A percentile compares a stretch with the other conserved stretches of the same genome.
Evolutionary conservation across 1,140 invertebrate genomes (phyloP).

Genomic region (Micrasema longulum): DNA sequence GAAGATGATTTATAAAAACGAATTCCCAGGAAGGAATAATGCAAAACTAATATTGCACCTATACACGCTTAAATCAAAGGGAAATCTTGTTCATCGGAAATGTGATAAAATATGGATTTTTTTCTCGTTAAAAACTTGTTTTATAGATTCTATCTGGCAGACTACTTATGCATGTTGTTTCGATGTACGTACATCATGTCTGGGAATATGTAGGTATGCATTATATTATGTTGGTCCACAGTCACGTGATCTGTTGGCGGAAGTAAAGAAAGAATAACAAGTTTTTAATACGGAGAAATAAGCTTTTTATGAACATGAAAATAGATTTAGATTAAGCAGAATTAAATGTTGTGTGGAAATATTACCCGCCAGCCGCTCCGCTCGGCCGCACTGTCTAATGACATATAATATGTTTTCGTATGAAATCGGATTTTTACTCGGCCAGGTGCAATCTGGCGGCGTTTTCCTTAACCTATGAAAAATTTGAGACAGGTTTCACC

Average conservation of each 20-base stretch:
- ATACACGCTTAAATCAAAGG: no score
- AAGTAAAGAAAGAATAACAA: conserved; percentile 27
- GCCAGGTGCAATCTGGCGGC: conserved; percentile 25
- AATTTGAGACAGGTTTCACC: not conserved
- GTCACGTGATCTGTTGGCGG: conserved; percentile 11
- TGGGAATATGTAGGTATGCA: no score
- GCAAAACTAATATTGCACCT: no score
- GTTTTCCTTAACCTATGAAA: conserved; percentile 10
- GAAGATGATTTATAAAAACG: no score
- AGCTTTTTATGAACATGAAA: conserved; percentile 32
- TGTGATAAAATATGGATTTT: no score
- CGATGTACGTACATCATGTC: no score
- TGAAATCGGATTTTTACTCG: not conserved
- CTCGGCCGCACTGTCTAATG: conserved; percentile 36
- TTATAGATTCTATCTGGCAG: no score
- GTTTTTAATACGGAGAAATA: conserved; percentile 36
- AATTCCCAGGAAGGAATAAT: no score
- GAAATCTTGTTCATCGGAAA: no score
- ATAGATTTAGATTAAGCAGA: conserved; percentile 42
- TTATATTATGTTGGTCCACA: no score
- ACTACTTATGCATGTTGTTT: no score
- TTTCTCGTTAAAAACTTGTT: no score
- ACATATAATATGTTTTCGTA: conserved; percentile 31
- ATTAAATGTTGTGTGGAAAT: conserved; percentile 46
- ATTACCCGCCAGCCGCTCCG: conserved; percentile 33